Evolutionary conservation across 2,888 invertebrate genomes (phyloP).

Genomic region (Lithophane ornitopus): DNA sequence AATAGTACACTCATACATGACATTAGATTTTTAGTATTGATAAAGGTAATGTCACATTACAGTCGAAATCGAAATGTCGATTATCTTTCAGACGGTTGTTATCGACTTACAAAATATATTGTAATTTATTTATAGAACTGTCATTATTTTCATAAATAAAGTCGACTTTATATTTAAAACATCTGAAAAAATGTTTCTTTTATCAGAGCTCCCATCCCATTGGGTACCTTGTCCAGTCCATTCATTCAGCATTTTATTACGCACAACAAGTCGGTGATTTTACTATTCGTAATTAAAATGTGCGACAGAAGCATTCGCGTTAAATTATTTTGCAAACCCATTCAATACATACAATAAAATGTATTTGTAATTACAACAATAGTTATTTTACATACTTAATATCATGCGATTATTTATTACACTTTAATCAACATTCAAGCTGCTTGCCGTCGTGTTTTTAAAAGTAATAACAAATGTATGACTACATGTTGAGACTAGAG

Average conservation of each 20-base stretch:
- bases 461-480: conserved; percentile 81
- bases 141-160: neutral
- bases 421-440: conserved; percentile 53
- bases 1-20: conserved; percentile 28
- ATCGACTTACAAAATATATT: neutral
- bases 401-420: conserved; percentile 62
- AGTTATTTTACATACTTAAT: conserved; percentile 60
- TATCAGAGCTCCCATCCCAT: conserved; percentile 23
- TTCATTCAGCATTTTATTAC: conserved; percentile 61
- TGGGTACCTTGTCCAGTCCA: conserved; percentile 59
- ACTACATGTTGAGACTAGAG: conserved; percentile 88
- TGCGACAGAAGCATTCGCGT: conserved; percentile 83
- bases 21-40: conserved; percentile 12
- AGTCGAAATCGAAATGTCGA: conserved; percentile 9
- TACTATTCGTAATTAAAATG: conserved; percentile 80
- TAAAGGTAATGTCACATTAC: conserved; percentile 43
- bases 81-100: neutral
- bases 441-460: conserved; percentile 50
- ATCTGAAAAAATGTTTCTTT: too few relatives aligned
- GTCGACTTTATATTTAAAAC: neutral
- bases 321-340: conserved; percentile 74
- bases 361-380: conserved; percentile 70
- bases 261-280: conserved; percentile 75
- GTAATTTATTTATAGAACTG: neutral
- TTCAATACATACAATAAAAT: conserved; percentile 68